Evolutionary conservation across 2,113 vertebrate genomes (phyloP).

Genomic region (Cervus canadensis): DNA sequence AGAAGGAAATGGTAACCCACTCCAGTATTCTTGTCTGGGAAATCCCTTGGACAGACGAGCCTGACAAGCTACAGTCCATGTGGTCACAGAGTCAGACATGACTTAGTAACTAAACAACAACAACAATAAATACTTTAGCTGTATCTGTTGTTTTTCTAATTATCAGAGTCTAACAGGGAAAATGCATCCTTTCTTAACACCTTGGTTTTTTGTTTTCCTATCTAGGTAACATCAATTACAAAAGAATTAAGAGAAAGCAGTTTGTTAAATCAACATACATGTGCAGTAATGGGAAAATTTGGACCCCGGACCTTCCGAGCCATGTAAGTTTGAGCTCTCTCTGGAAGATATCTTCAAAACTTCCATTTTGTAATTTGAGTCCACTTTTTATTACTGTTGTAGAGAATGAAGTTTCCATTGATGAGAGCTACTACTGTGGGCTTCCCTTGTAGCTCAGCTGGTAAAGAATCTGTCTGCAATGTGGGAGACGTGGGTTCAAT

Average conservation of each 20-base stretch:
- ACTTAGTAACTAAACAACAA: neutral
- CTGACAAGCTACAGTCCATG: neutral
- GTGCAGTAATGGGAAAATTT: constrained; percentile 50
- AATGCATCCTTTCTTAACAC: neutral
- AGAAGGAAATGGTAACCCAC: neutral
- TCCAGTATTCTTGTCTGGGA: neutral
- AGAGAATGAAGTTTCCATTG: neutral
- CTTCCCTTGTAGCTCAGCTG: neutral
- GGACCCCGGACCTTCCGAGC: constrained; percentile 28
- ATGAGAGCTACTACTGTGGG: neutral
- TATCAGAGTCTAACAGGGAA: neutral
- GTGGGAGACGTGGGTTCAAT: neutral
- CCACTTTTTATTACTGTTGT: neutral
- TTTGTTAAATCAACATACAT: constrained; percentile 61
- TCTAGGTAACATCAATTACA: constrained; percentile 62
- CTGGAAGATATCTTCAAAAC: neutral
- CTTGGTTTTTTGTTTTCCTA: neutral
- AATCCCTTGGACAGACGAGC: neutral
- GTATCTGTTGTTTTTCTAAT: neutral
- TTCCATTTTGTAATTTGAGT: neutral
- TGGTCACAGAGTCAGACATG: neutral
- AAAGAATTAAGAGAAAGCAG: constrained; percentile 67
- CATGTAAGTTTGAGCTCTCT: constrained; percentile 57
- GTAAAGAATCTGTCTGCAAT: neutral
- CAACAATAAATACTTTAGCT: neutral